Evolutionary conservation across 2,113 vertebrate genomes (phyloP).

Genomic region (Tragelaphus scriptus): DNA sequence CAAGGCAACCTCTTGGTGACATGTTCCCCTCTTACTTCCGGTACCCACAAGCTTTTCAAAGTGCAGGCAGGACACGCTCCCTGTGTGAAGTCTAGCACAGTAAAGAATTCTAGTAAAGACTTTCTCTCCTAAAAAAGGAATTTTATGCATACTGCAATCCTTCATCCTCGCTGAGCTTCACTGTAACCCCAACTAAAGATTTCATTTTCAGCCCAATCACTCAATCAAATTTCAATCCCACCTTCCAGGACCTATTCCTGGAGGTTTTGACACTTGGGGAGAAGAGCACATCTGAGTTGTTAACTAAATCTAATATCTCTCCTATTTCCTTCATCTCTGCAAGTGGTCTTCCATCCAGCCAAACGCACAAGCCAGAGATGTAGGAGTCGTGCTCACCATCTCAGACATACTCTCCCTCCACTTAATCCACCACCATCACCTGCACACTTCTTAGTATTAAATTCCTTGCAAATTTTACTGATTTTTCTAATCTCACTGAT

Average conservation of each 20-base stretch:
- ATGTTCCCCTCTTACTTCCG: not conserved
- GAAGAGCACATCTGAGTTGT: not conserved
- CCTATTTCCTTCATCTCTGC: not conserved
- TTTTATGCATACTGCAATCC: not conserved
- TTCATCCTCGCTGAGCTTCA: not conserved
- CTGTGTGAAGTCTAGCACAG: not conserved
- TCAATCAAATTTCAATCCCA: not conserved
- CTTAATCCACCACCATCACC: no score
- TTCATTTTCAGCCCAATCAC: not conserved
- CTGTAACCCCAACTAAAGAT: not conserved
- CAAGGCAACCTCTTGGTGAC: accelerated
- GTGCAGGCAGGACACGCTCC: not conserved
- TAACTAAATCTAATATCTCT: not conserved
- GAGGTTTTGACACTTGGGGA: not conserved
- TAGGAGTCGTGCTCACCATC: accelerated
- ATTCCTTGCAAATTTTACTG: not conserved
- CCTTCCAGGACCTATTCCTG: not conserved
- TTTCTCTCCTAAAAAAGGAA: not conserved
- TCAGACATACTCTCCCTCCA: not conserved
- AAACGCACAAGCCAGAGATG: not conserved
- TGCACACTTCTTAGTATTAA: not conserved
- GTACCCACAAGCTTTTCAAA: not conserved
- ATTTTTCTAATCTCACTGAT: not conserved
- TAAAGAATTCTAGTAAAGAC: not conserved
- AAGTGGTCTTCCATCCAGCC: not conserved